Conservation (phyloP, 1,140 invertebrate genomes). For the Caerostris extrusa region DNA sequence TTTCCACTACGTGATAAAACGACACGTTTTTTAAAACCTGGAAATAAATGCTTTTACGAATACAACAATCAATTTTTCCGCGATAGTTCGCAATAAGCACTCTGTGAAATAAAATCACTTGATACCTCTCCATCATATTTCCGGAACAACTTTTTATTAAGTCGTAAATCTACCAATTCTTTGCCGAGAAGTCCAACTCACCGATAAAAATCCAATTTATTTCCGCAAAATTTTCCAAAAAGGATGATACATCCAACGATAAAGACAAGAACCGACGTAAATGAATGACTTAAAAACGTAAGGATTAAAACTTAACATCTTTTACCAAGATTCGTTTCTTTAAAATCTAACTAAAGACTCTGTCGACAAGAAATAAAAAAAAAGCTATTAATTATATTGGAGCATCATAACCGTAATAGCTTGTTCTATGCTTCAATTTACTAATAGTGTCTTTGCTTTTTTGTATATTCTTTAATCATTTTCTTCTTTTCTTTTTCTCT, state of each 20-base stretch:
- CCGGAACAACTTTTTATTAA: no score
- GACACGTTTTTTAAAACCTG: no score
- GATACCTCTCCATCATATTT: no score
- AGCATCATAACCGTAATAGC: not conserved
- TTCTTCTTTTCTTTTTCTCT: not conserved
- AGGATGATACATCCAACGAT: no score
- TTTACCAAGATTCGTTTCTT: not conserved
- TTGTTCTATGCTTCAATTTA: conserved; percentile 20
- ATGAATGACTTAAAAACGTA: no score
- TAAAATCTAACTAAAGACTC: not conserved
- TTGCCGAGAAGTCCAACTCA: not conserved
- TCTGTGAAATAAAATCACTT: no score
- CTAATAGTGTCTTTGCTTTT: not conserved
- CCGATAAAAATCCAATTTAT: not conserved
- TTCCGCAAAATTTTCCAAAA: not conserved
- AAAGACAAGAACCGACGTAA: no score
- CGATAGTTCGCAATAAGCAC: no score
- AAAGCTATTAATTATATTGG: not conserved
- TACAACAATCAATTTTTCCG: no score
- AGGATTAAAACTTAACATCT: not conserved
- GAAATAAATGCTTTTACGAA: no score
- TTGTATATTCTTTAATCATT: not conserved
- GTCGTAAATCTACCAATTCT: no score
- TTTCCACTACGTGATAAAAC: no score
- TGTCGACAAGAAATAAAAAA: not conserved